Percentiles rank a stretch among this genome's conserved stretches.
These are phyloP conservation scores for Lithobates pipiens DNA, from an alignment of 2,797 vertebrate genomes.

Conservation along the genomic window DNA sequence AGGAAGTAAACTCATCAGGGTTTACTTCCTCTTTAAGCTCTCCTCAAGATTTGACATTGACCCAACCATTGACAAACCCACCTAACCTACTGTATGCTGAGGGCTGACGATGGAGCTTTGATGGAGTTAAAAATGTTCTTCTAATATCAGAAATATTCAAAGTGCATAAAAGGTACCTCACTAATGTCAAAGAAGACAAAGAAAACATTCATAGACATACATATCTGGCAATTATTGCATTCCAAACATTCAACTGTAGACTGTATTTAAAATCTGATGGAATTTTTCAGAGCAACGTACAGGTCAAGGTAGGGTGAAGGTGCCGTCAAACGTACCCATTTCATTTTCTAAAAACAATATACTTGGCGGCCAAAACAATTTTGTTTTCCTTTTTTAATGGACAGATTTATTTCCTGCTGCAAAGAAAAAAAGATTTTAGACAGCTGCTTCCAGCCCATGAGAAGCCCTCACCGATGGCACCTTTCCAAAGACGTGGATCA, in stretches of 20 bases:
- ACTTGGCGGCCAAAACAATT: neutral
- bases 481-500: constrained; percentile 30
- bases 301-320: neutral
- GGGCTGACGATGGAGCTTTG: neutral
- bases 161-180: too few species aligned
- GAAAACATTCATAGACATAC: too few species aligned
- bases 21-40: too few species aligned
- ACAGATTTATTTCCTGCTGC: neutral
- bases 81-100: constrained; percentile 28
- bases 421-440: neutral
- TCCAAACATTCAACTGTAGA: too few species aligned
- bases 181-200: too few species aligned
- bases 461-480: neutral
- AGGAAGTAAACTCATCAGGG: too few species aligned
- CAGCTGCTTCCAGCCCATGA: neutral
- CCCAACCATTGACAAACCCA: neutral
- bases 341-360: neutral
- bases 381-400: neutral
- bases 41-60: too few species aligned
- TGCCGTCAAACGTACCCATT: neutral
- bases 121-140: too few species aligned
- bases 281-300: neutral
- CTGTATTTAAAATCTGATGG: too few species aligned
- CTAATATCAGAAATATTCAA: too few species aligned
- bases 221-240: too few species aligned